Percentiles rank a stretch among this genome's conserved stretches.
Evolutionary conservation across 1,140 invertebrate genomes (phyloP).

Genomic region (Ceratina calcarata): DNA sequence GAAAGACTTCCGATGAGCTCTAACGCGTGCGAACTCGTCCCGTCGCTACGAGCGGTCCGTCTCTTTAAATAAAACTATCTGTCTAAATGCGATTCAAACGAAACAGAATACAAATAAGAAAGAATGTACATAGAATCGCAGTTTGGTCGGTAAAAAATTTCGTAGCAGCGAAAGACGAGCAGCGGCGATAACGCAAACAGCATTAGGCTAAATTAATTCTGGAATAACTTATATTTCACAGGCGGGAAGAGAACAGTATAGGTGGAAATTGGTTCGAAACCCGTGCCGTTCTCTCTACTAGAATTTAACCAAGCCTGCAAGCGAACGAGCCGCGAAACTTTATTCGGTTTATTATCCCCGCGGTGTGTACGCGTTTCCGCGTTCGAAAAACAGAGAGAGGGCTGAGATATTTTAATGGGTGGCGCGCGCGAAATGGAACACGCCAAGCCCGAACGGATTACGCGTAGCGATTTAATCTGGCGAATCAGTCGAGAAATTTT

Average conservation of each 20-base stretch:
- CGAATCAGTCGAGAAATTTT: conserved; percentile 55
- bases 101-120: not conserved
- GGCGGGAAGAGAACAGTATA: conserved; percentile 6
- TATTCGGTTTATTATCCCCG: conserved; percentile 43
- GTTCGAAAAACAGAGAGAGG: conserved; percentile 34
- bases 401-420: conserved; percentile 44
- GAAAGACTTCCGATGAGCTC: not conserved
- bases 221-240: conserved; percentile 26
- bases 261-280: conserved; percentile 51
- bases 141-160: too few species aligned
- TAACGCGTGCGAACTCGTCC: not conserved
- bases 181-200: not conserved
- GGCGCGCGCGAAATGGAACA: conserved; percentile 33
- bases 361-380: conserved; percentile 43
- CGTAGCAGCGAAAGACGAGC: too few species aligned
- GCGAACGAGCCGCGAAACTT: conserved; percentile 23
- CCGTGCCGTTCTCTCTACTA: not conserved
- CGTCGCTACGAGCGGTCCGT: not conserved
- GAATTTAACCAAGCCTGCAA: not conserved
- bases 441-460: conserved; percentile 30
- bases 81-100: not conserved
- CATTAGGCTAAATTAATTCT: conserved; percentile 27
- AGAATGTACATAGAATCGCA: not conserved
- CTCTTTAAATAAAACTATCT: not conserved
- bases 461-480: conserved; percentile 53